Conservation (phyloP, 2,113 vertebrate genomes). For the Progne subis region DNA sequence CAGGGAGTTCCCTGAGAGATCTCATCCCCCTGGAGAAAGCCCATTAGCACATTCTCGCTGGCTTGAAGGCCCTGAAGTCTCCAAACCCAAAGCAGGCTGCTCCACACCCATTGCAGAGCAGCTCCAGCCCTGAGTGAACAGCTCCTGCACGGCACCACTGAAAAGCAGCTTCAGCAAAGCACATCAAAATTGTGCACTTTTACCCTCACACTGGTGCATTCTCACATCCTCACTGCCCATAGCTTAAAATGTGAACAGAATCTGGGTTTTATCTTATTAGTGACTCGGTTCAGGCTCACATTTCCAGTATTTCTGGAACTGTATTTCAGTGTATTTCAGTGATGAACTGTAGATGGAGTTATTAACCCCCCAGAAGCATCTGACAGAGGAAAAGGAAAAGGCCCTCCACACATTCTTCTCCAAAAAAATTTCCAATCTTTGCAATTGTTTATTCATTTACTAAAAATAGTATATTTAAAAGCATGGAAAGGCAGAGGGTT, state of each 20-base stretch:
- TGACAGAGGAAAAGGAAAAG: slow-evolving; percentile 2
- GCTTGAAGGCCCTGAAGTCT: background rate
- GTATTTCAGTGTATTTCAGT: too few species aligned
- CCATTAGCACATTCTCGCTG: background rate
- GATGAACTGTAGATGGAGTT: slow-evolving; percentile 72
- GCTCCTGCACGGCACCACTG: rapidly evolving
- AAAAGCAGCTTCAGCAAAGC: background rate
- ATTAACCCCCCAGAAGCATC: slow-evolving; percentile 35
- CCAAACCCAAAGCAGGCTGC: background rate
- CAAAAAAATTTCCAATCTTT: background rate
- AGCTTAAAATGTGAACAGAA: background rate
- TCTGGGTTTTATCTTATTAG: background rate
- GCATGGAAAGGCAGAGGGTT: background rate
- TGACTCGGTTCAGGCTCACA: background rate
- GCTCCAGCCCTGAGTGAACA: background rate
- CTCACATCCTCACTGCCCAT: background rate
- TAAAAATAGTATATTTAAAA: background rate
- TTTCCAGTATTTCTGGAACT: background rate
- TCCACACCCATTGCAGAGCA: background rate
- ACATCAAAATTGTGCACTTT: background rate
- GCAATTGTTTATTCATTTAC: background rate
- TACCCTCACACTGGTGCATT: background rate
- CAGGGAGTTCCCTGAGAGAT: background rate
- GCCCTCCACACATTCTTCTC: background rate
- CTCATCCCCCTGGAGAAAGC: background rate